A percentile compares a stretch with the other conserved stretches of the same genome.
Evolutionary conservation across 2,113 vertebrate genomes (phyloP).

Genomic region (Halcyon malimbica): DNA sequence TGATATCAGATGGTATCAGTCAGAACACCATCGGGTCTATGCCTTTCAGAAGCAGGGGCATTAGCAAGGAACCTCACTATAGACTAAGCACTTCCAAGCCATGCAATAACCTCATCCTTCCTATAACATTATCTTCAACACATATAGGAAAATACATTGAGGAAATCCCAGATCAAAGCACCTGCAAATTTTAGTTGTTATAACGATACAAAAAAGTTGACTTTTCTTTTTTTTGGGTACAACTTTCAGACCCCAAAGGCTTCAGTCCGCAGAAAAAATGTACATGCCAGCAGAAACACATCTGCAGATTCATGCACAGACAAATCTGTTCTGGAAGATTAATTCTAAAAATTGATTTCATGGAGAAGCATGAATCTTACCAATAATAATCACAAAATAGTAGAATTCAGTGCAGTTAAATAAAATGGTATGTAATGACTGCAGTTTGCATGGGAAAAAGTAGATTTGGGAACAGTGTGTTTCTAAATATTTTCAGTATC

Average conservation of each 20-base stretch:
- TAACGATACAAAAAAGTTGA: not conserved
- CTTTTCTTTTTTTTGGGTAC: not conserved
- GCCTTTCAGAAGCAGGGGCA: not conserved
- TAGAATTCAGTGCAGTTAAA: not conserved
- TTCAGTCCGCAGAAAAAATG: not conserved
- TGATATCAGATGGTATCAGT: not conserved
- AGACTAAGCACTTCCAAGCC: not conserved
- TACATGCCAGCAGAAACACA: not conserved
- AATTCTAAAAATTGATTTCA: not conserved
- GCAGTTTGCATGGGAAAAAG: not conserved
- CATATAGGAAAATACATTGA: not conserved
- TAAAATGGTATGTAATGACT: not conserved
- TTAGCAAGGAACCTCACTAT: not conserved
- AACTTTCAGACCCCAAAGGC: not conserved
- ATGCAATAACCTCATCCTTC: not conserved
- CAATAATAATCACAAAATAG: not conserved
- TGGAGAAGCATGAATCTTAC: not conserved
- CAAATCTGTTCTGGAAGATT: not conserved
- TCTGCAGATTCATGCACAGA: not conserved
- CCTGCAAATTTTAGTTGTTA: not conserved
- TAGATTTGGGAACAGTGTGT: not conserved
- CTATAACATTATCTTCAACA: not conserved
- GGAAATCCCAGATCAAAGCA: not conserved
- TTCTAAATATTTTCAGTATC: not conserved
- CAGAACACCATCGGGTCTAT: not conserved